These are phyloP conservation scores for Megastigmus dorsalis DNA, from an alignment of 2,888 invertebrate species.

Conservation along the genomic window DNA sequence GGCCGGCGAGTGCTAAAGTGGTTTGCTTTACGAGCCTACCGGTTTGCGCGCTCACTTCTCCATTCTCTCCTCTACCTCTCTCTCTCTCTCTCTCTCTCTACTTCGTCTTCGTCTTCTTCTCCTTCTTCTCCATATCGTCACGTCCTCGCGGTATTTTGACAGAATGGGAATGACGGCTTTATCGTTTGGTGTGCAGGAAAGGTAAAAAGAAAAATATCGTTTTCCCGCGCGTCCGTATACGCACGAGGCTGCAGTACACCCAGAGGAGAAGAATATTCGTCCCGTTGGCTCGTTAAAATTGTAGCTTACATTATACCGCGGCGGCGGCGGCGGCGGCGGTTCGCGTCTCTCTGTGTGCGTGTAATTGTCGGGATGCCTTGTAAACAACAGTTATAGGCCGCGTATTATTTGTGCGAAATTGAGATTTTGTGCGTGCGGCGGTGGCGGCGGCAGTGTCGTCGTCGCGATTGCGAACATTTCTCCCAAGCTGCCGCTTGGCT, in stretches of 20 bases:
- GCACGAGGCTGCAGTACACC: too few relatives aligned
- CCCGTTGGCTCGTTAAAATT: conserved; percentile 24
- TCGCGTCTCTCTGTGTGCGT: background rate
- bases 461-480: background rate
- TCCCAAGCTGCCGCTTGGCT: background rate
- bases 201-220: conserved; percentile 11
- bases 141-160: conserved; percentile 25
- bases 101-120: background rate
- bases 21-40: conserved; percentile 18
- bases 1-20: background rate
- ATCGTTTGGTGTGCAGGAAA: too few relatives aligned
- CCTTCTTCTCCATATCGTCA: background rate
- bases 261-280: too few relatives aligned
- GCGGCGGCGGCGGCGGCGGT: too few relatives aligned
- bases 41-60: background rate
- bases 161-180: conserved; percentile 36
- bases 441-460: background rate
- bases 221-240: conserved; percentile 15
- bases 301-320: background rate
- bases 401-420: background rate
- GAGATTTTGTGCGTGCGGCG: too few relatives aligned
- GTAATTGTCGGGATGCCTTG: conserved; percentile 10
- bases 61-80: background rate
- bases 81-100: background rate
- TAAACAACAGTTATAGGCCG: conserved; percentile 13